phyloP scores from a whole-genome alignment of 2,888 invertebrate genomes.

The Tenthredo amoena region DNA sequence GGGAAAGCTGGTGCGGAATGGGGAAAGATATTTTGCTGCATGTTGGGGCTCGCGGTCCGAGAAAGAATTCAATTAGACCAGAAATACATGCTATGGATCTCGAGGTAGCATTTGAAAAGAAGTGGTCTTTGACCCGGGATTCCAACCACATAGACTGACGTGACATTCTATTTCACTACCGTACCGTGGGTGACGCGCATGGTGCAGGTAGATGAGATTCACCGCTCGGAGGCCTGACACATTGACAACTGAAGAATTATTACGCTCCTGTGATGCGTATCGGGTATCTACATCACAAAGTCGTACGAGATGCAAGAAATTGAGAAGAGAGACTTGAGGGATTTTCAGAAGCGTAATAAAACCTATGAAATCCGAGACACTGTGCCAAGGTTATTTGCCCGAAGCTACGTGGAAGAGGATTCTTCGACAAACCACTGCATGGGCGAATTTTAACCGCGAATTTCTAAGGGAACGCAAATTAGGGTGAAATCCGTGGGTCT shows the following conservation, averaged over 20 bases:
- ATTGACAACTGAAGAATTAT: slow-evolving; percentile 56
- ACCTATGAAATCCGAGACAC: neutral
- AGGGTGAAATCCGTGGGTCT: too few species aligned
- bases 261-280: slow-evolving; percentile 49
- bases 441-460: neutral
- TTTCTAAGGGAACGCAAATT: neutral
- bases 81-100: neutral
- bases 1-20: neutral
- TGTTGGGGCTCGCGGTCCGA: neutral
- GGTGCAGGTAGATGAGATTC: slow-evolving; percentile 33
- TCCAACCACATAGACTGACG: slow-evolving; percentile 46
- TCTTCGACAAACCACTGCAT: neutral
- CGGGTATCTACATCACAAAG: slow-evolving; percentile 13
- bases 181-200: slow-evolving; percentile 21
- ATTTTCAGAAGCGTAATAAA: neutral
- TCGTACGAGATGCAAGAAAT: neutral
- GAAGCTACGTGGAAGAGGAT: neutral
- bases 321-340: neutral
- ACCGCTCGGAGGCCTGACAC: slow-evolving; percentile 39
- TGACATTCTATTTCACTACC: slow-evolving; percentile 43
- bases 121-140: slow-evolving; percentile 43
- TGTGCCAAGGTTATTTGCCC: neutral
- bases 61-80: slow-evolving; percentile 17
- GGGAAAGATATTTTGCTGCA: neutral
- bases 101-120: slow-evolving; percentile 17